These are phyloP conservation scores for Plectropomus leopardus DNA, from an alignment of 2,113 vertebrate genomes.

Conservation along the genomic window DNA sequence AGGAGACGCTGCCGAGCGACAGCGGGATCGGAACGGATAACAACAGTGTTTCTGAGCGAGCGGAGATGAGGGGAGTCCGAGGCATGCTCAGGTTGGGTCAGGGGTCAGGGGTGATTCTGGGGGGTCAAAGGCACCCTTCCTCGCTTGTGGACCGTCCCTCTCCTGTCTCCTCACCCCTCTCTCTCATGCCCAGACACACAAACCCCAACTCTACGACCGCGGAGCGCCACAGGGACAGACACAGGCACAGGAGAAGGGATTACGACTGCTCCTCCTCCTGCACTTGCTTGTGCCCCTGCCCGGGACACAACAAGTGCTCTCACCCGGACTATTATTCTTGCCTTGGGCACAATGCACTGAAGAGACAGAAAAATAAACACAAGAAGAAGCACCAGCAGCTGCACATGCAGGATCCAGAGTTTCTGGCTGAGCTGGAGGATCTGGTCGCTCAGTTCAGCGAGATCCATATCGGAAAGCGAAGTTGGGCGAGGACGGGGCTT, in stretches of 20 bases:
- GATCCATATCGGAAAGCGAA: slow-evolving; percentile 91
- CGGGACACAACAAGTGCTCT: slow-evolving; percentile 75
- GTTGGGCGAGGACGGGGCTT: slow-evolving; percentile 77
- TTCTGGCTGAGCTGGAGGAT: slow-evolving; percentile 93
- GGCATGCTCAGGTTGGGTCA: slow-evolving; percentile 75
- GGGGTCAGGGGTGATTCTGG: slow-evolving; percentile 72
- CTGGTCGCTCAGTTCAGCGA: slow-evolving; percentile 91
- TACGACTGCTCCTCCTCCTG: slow-evolving; percentile 79
- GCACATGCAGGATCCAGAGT: slow-evolving; percentile 92
- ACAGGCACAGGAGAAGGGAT: slow-evolving; percentile 91
- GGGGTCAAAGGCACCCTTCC: slow-evolving; percentile 87
- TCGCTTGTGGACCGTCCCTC: slow-evolving; percentile 89
- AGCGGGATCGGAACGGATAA: slow-evolving; percentile 95
- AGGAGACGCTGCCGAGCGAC: slow-evolving; percentile 93
- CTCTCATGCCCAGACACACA: slow-evolving; percentile 82
- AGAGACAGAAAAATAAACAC: slow-evolving; percentile 94
- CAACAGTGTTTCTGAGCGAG: slow-evolving; percentile 92
- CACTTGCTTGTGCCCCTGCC: slow-evolving; percentile 72
- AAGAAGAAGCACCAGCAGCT: slow-evolving; percentile 97
- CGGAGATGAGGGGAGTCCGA: slow-evolving; percentile 84
- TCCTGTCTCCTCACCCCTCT: slow-evolving; percentile 71
- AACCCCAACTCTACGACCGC: slow-evolving; percentile 70
- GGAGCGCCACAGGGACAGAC: slow-evolving; percentile 89
- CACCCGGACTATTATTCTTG: slow-evolving; percentile 83
- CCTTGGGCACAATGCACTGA: slow-evolving; percentile 91